Evolutionary conservation across 1,140 invertebrate species (phyloP).

Genomic region (Ostrea edulis): DNA sequence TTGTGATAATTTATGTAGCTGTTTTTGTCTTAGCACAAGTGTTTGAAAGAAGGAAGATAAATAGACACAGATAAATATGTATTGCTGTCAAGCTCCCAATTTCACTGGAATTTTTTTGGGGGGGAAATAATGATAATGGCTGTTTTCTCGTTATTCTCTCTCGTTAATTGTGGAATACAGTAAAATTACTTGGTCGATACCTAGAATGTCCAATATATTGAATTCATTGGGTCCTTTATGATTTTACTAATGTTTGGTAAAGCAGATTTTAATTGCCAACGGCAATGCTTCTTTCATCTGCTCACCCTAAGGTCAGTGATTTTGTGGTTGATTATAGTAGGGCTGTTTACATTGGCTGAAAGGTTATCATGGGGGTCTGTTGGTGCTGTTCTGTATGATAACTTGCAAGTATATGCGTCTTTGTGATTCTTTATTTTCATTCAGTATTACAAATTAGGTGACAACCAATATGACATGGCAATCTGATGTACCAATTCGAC

Average conservation of each 20-base stretch:
- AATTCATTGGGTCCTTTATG: neutral
- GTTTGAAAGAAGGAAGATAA: neutral
- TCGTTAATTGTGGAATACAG: neutral
- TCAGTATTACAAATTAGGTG: too few species aligned
- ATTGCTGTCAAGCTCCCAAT: neutral
- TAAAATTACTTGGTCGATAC: constrained; percentile 1
- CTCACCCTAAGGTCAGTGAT: too few species aligned
- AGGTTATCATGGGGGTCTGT: too few species aligned
- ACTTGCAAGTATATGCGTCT: too few species aligned
- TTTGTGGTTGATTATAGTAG: too few species aligned
- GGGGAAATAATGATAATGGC: neutral
- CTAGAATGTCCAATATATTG: neutral
- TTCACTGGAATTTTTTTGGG: neutral
- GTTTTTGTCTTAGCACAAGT: neutral
- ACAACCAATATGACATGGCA: too few species aligned
- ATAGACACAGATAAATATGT: neutral
- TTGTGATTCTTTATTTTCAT: too few species aligned
- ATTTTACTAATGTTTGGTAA: neutral
- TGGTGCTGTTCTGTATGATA: too few species aligned
- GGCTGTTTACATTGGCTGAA: too few species aligned
- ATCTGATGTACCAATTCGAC: too few species aligned
- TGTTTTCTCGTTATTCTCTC: neutral
- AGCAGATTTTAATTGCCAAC: neutral
- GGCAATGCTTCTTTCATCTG: too few species aligned
- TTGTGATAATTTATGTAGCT: neutral